These are phyloP conservation scores for Sclerurus mexicanus DNA, from an alignment of 2,113 vertebrate genomes.

Conservation along the genomic window DNA sequence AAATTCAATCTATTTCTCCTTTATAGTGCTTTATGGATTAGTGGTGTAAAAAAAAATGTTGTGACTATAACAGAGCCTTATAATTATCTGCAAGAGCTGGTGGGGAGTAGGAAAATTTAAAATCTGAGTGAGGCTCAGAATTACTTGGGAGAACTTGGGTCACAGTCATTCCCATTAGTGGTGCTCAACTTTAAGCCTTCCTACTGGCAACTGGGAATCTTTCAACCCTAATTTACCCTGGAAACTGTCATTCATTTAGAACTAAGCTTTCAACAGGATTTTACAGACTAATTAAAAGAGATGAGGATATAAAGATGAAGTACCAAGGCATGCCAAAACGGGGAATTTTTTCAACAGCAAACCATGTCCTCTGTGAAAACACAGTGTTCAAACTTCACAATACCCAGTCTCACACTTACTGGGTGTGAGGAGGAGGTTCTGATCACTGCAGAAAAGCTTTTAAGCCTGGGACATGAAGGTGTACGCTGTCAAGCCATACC, in stretches of 20 bases:
- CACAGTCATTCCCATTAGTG: neutral
- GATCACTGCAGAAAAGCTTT: neutral
- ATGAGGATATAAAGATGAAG: neutral
- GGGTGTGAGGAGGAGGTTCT: fast-evolving
- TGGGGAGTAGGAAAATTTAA: neutral
- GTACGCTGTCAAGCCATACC: neutral
- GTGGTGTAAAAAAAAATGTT: neutral
- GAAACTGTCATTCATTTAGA: neutral
- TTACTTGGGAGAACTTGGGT: neutral
- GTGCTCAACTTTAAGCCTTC: neutral
- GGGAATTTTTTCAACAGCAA: neutral
- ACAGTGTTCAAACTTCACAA: neutral
- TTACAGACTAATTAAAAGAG: neutral
- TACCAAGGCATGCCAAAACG: neutral
- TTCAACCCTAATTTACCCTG: neutral
- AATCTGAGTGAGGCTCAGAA: neutral
- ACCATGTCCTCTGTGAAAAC: neutral
- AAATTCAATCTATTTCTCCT: neutral
- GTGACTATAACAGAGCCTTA: neutral
- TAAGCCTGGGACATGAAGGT: neutral
- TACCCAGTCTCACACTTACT: neutral
- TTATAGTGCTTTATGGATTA: neutral
- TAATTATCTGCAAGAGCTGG: neutral
- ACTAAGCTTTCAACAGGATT: neutral
- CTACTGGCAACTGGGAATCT: neutral